Percentiles rank a stretch among this genome's conserved stretches.
These are phyloP conservation scores for Orthosia cruda DNA, from an alignment of 2,888 invertebrate genomes.

Conservation along the genomic window DNA sequence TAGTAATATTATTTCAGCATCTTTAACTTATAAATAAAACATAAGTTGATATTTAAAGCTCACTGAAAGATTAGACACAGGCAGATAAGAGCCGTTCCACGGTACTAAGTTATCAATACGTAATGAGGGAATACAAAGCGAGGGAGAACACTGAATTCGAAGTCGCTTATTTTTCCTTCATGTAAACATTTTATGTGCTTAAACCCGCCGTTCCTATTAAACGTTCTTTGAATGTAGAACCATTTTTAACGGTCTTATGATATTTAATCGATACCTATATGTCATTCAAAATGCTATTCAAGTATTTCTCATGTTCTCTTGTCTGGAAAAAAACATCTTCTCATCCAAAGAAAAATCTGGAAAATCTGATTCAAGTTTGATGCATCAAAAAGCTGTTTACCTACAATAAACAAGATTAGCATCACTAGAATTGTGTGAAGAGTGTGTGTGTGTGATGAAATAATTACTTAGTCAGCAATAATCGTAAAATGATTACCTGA, in stretches of 20 bases:
- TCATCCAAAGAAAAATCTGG: background rate
- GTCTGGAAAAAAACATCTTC: background rate
- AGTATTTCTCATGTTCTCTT: background rate
- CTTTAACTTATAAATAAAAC: constrained; percentile 37
- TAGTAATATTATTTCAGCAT: constrained; percentile 19
- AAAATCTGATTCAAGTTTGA: background rate
- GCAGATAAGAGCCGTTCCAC: constrained; percentile 65
- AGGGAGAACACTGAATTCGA: constrained; percentile 63
- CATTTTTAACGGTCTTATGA: background rate
- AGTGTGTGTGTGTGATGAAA: too few relatives aligned
- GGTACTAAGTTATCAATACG: constrained; percentile 66
- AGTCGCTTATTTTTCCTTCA: constrained; percentile 67
- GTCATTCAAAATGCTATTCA: background rate
- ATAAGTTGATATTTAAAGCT: constrained; percentile 59
- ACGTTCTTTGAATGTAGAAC: constrained; percentile 33
- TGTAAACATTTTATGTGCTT: constrained; percentile 57
- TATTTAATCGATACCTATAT: background rate
- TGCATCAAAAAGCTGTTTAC: constrained; percentile 4
- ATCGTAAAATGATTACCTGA: background rate
- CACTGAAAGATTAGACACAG: constrained; percentile 63
- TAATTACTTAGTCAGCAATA: background rate
- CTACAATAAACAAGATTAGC: constrained; percentile 3
- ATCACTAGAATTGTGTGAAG: background rate
- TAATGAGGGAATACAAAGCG: constrained; percentile 68
- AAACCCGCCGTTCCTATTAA: constrained; percentile 51